A percentile compares a stretch with the other conserved stretches of the same genome.
These are phyloP conservation scores for Mythimna impura DNA, from an alignment of 2,888 invertebrate species.

Conservation along the genomic window DNA sequence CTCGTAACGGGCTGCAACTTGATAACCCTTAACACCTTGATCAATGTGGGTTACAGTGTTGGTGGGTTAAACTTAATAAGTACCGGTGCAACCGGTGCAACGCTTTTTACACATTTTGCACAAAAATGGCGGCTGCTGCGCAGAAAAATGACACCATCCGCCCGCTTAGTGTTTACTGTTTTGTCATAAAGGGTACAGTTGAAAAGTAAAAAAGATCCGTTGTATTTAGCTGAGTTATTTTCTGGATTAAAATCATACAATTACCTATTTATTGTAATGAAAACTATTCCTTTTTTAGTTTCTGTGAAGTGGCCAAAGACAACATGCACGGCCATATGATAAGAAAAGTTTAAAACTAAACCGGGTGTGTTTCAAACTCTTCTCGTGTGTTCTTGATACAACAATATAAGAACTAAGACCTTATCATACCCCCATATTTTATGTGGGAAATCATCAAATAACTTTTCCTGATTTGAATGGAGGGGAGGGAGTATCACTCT, in stretches of 20 bases:
- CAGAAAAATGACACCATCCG: slow-evolving; percentile 85
- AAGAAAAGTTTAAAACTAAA: background rate
- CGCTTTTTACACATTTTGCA: slow-evolving; percentile 79
- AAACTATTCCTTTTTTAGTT: background rate
- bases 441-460: too few species aligned
- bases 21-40: slow-evolving; percentile 89
- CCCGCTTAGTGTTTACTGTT: slow-evolving; percentile 64
- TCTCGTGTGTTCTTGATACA: background rate
- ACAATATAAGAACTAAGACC: too few species aligned
- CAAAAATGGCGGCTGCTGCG: slow-evolving; percentile 83
- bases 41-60: slow-evolving; percentile 89
- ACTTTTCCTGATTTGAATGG: too few species aligned
- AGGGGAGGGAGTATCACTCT: too few species aligned
- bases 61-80: slow-evolving; percentile 68
- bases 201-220: slow-evolving; percentile 10
- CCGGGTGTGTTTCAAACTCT: background rate
- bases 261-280: background rate
- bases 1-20: slow-evolving; percentile 87
- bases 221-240: slow-evolving; percentile 16
- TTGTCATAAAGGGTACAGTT: slow-evolving; percentile 48
- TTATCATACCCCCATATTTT: too few species aligned
- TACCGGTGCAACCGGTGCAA: slow-evolving; percentile 78
- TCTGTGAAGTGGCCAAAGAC: background rate
- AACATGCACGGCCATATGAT: background rate
- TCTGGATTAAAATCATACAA: background rate